These are phyloP conservation scores for Spinus olivaceus DNA, from an alignment of 2,797 vertebrate genomes.

Conservation along the genomic window DNA sequence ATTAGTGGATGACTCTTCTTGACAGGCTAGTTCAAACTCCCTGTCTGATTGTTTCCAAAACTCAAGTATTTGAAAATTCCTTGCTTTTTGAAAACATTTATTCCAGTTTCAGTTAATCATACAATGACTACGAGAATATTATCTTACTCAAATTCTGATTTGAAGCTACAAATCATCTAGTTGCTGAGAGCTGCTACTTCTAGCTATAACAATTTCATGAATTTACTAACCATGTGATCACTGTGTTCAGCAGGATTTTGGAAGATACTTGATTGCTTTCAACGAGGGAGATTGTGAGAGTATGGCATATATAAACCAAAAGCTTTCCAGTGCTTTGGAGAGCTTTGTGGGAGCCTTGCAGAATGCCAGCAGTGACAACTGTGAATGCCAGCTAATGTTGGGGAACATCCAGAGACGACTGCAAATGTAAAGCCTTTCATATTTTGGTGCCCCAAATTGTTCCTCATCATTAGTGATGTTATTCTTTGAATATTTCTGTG, in stretches of 20 bases:
- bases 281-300: constrained; percentile 16
- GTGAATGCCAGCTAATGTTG: background rate
- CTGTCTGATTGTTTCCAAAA: background rate
- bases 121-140: background rate
- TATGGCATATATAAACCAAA: background rate
- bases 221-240: background rate
- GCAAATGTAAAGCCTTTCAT: constrained; percentile 17
- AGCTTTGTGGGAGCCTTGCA: background rate
- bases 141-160: background rate
- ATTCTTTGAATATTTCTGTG: background rate
- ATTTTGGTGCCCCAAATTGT: background rate
- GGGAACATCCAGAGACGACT: background rate
- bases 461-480: background rate
- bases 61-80: background rate
- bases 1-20: background rate
- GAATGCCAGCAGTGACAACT: background rate
- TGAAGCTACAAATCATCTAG: background rate
- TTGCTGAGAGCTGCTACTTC: background rate
- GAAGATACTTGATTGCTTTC: background rate
- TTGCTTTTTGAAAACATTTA: background rate
- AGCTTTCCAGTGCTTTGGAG: background rate
- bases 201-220: background rate
- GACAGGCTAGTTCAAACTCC: background rate
- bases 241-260: constrained; percentile 36
- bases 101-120: background rate